phyloP scores from a whole-genome alignment of 2,797 vertebrate genomes.

The Limnodromus scolopaceus region DNA sequence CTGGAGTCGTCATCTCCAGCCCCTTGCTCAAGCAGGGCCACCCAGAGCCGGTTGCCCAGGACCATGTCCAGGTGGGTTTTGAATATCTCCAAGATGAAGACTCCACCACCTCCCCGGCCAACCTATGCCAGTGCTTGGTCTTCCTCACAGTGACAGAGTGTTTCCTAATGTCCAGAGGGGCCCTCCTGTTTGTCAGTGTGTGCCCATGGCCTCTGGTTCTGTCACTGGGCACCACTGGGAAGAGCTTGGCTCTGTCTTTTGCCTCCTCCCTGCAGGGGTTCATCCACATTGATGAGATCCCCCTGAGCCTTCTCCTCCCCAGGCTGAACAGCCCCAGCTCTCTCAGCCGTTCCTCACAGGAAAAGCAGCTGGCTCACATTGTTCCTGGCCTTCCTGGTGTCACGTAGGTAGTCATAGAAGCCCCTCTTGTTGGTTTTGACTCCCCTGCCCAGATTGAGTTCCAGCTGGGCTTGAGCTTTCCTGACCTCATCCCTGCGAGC shows the following conservation, averaged over 20 bases:
- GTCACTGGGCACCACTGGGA: neutral
- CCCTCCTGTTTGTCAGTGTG: neutral
- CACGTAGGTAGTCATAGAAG: neutral
- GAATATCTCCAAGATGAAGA: neutral
- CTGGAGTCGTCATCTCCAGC: neutral
- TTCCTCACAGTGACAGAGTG: neutral
- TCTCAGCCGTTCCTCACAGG: neutral
- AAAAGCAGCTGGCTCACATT: neutral
- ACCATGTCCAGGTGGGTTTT: neutral
- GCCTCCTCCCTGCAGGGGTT: neutral
- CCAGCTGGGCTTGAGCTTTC: neutral
- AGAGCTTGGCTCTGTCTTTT: neutral
- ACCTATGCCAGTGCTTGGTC: neutral
- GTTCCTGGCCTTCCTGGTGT: neutral
- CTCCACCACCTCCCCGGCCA: neutral
- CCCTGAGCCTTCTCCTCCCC: neutral
- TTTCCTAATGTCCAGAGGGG: neutral
- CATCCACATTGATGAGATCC: neutral
- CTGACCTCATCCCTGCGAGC: neutral
- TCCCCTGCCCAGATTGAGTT: neutral
- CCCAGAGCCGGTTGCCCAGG: neutral
- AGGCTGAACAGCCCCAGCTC: neutral
- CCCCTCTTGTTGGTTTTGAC: neutral
- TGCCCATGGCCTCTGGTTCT: neutral
- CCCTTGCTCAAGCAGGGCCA: neutral